Conservation (phyloP, 2,113 vertebrate species). For the Callipepla squamata region DNA sequence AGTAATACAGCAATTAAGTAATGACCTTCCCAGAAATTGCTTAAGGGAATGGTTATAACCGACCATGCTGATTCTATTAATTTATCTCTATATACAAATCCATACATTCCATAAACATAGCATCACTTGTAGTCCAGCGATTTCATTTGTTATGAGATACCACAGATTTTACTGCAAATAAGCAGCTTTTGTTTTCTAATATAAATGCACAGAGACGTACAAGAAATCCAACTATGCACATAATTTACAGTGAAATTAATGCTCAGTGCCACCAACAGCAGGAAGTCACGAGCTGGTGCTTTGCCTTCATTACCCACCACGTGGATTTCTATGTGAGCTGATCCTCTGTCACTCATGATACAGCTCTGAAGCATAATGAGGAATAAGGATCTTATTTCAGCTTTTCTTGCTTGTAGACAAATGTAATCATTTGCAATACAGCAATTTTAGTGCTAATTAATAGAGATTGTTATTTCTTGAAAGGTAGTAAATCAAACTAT, state of each 20-base stretch:
- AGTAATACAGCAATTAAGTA: constrained; percentile 36
- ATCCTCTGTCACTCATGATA: neutral
- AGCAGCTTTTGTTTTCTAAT: constrained; percentile 26
- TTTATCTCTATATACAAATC: neutral
- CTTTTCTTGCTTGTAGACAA: neutral
- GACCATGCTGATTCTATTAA: neutral
- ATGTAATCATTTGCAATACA: neutral
- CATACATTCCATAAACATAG: neutral
- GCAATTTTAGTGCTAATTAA: neutral
- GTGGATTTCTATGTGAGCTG: neutral
- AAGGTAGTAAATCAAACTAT: neutral
- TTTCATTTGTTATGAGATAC: neutral
- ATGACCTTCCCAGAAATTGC: constrained; percentile 59
- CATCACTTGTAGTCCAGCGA: constrained; percentile 24
- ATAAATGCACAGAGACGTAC: neutral
- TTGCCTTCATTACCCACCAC: neutral
- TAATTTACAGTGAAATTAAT: neutral
- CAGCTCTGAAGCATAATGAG: neutral
- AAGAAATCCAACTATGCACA: neutral
- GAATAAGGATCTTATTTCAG: neutral
- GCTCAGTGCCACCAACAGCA: neutral
- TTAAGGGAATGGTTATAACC: constrained; percentile 10
- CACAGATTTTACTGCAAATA: constrained; percentile 8
- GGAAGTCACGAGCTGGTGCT: neutral
- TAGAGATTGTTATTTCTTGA: constrained; percentile 22